Conservation (phyloP, 1,140 invertebrate genomes). For the Mizuhopecten yessoensis region DNA sequence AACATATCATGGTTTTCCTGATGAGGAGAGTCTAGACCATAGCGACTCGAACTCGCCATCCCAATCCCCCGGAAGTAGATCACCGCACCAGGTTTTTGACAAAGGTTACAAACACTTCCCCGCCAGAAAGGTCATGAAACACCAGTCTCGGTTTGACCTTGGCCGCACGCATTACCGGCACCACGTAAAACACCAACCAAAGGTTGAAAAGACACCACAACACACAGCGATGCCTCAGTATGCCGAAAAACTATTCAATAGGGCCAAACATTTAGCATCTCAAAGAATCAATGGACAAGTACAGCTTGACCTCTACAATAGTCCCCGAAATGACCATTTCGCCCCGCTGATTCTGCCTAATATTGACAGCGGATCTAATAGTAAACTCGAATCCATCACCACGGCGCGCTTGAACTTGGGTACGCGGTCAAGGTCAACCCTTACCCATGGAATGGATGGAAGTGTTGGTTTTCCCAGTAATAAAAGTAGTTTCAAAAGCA, state of each 20-base stretch:
- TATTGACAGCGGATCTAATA: slow-evolving; percentile 43
- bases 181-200: slow-evolving; percentile 43
- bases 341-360: slow-evolving; percentile 57
- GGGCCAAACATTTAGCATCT: slow-evolving; percentile 37
- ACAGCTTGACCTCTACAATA: slow-evolving; percentile 57
- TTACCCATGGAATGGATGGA: neutral
- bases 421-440: slow-evolving; percentile 49
- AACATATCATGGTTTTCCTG: slow-evolving; percentile 17
- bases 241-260: neutral
- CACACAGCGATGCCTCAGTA: neutral
- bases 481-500: slow-evolving; percentile 35
- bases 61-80: neutral
- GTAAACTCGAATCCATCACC: slow-evolving; percentile 53
- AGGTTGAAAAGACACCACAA: slow-evolving; percentile 37
- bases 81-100: slow-evolving; percentile 52
- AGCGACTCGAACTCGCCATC: slow-evolving; percentile 37
- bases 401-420: slow-evolving; percentile 53
- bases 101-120: slow-evolving; percentile 70
- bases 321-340: slow-evolving; percentile 50
- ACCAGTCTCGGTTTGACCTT: slow-evolving; percentile 59
- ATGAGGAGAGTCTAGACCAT: neutral
- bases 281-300: slow-evolving; percentile 59
- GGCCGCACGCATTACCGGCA: neutral
- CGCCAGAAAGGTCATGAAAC: slow-evolving; percentile 66
- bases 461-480: neutral